Evolutionary conservation across 92 coral and sea anemone species (phyloP), one percentile per base, ranked within the genome.

Genomic region (Zoanthus solanderi): DNA sequence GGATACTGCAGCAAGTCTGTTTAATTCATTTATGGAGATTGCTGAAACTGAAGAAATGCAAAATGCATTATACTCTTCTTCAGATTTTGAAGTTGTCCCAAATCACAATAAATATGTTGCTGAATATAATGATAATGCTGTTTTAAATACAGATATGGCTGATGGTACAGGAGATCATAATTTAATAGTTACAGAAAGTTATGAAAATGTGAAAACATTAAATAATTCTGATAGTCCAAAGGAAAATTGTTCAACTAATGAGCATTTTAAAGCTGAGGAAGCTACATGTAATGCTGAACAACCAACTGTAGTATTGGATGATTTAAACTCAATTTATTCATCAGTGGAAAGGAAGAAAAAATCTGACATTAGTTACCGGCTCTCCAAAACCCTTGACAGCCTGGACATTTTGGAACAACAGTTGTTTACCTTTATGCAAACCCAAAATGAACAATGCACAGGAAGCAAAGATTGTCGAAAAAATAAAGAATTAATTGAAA

Each of bases 1-100:
- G 7, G 87, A 83, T 12, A 84, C 94, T 63, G 90, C 92, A 3
- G 76, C 84, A 46, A 96, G 95, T n/a, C 83, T 97, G 56, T 97
- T 93, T 92, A 89, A 95, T 57, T 89, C 95, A 47, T 95, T 97
- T 52, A 97, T 97, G 97, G 97, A 93, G 83, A 95, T 97, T 91
- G 95, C 94, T 31, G 90, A 89, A 50, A 78, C 89, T 77, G 88
- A 84, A 2, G 84, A 89, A 23, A 84, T 87, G 58, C 94, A 91
- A 16, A 45, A 44, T 56, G 88, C 84, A 57, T 56, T 48, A 18
- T 15, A 63, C 9, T n/a, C 28, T 47, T 57, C 46, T 29, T 31
- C 67, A 9, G 81, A 78, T 74, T 1, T n/a, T 32, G 87, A 42
- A 45, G 73, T 81, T 60, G 42, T 29, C 6, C 7, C 44, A 15